Evolutionary conservation across 1,140 invertebrate species (phyloP), one percentile per base, ranked within the genome.

Genomic region (Lasaia peninsularis): DNA sequence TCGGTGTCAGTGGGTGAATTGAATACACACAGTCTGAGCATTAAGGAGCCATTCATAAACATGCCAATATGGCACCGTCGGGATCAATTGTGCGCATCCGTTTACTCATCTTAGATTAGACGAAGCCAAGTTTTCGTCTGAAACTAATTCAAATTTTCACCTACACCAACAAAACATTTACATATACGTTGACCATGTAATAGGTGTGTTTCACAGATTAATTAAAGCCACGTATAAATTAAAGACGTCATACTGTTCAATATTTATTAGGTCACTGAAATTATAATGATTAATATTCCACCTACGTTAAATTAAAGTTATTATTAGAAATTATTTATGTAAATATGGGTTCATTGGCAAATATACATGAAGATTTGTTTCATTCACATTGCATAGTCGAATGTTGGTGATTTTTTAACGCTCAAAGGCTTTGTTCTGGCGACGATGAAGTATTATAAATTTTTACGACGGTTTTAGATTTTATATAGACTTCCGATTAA

Each of bases 41-140:
- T 62, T 64, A 58, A 69, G 65, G 61, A 65, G 68, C 68, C 67
- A 75, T 79, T 79, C 83, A 78, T 87, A 83, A 82, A 85, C 49
- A 85, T 86, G 76, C 71, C 80, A 87, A 82, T 85, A 75, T 66
- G 67, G 66, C 74, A 71, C 67, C 57, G 40, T 48, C 11, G 75
- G 69, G 76, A 79, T 85, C 84, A 82, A 81, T 83, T 69, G 73
- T 65, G 77, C 69, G 75, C 77, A 85, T 87, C 84, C 84, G 80
- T 81, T 80, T 74, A 68, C 69, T 71, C 70, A 72, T 76, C 68
- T 71, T 71, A 69, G 68, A n/a, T 71, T 71, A 69, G 63, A 70
- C 63, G 67, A 61, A 68, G 66, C 63, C 68, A 73, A 67, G 69
- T 61, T 67, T 68, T 71, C 63, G 70, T 72, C 61, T 73, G 70